phyloP scores from a whole-genome alignment of 1,140 invertebrate genomes.

The Drosophila nigrodunni region DNA sequence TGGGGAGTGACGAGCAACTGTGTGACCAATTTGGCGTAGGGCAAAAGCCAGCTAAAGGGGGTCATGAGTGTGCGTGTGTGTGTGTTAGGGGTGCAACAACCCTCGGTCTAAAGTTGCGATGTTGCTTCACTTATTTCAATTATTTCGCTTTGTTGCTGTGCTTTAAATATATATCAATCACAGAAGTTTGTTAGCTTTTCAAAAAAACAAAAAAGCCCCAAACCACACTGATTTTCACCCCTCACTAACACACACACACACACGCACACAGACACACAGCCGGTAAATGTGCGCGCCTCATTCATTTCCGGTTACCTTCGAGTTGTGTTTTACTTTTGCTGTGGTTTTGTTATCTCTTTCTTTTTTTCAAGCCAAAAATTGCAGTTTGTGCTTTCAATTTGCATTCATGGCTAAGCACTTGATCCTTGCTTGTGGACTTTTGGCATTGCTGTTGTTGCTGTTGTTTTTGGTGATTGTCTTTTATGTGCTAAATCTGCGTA shows the following conservation, averaged over 20 bases:
- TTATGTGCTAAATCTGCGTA: conserved; percentile 50
- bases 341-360: neutral
- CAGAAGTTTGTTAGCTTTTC: conserved; percentile 67
- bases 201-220: neutral
- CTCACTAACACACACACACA: neutral
- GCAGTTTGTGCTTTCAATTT: conserved; percentile 73
- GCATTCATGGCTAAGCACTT: conserved; percentile 52
- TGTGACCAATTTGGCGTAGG: neutral
- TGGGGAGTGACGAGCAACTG: neutral
- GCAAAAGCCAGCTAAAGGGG: neutral
- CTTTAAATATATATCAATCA: conserved; percentile 84
- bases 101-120: conserved; percentile 33
- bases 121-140: conserved; percentile 77
- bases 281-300: conserved; percentile 7
- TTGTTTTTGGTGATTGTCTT: conserved; percentile 17
- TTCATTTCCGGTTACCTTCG: conserved; percentile 48
- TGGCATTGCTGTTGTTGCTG: conserved; percentile 1
- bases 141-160: conserved; percentile 80
- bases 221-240: neutral
- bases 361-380: conserved; percentile 49
- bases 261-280: conserved; percentile 2
- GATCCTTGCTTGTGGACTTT: conserved; percentile 34
- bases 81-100: conserved; percentile 16
- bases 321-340: neutral
- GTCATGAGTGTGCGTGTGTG: neutral